Evolutionary conservation across 2,113 vertebrate species (phyloP).

Genomic region (Nycticorax nycticorax): DNA sequence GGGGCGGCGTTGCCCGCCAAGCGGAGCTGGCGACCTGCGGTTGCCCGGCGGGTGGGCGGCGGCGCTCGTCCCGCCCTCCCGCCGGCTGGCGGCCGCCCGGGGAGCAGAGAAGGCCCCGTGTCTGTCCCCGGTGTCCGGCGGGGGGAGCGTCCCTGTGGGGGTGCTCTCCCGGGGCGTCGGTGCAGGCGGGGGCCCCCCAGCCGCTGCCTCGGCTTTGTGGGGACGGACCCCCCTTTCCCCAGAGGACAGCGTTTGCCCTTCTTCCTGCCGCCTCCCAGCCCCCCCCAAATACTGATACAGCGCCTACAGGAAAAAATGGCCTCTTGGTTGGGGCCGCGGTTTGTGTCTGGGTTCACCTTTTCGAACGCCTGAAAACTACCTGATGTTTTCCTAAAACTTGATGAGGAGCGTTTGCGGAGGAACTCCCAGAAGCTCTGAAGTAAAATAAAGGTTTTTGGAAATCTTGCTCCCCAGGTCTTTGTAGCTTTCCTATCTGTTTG

Average conservation of each 20-base stretch:
- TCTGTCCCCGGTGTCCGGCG: not conserved
- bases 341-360: not conserved
- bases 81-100: not conserved
- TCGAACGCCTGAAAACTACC: not conserved
- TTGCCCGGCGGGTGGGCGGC: not conserved
- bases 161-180: no score
- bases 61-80: not conserved
- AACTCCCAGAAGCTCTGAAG: not conserved
- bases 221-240: rapidly evolving
- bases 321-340: not conserved
- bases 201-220: not conserved
- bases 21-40: not conserved
- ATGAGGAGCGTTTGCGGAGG: not conserved
- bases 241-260: rapidly evolving
- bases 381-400: not conserved
- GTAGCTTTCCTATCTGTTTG: not conserved
- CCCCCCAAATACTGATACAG: rapidly evolving
- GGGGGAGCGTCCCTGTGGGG: not conserved
- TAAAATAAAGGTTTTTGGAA: not conserved
- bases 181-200: not conserved
- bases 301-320: rapidly evolving
- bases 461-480: rapidly evolving
- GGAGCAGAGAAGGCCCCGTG: not conserved
- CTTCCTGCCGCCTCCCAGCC: not conserved
- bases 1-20: not conserved